Evolutionary conservation across 2,888 invertebrate species (phyloP).

Genomic region (Xylota segnis): DNA sequence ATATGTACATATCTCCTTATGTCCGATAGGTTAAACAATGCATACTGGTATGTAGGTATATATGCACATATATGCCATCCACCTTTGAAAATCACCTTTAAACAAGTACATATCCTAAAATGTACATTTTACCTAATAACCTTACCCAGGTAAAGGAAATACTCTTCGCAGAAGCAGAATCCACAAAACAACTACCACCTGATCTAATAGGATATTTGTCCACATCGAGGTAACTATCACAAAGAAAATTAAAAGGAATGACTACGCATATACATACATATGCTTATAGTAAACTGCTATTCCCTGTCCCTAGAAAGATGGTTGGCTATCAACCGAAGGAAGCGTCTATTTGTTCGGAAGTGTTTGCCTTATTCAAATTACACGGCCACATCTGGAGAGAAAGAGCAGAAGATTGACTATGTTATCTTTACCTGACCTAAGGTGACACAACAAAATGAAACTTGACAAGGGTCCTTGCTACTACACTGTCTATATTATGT

Average conservation of each 20-base stretch:
- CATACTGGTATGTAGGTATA: too few species aligned
- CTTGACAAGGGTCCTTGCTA: constrained; percentile 72
- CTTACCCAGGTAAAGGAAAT: background rate
- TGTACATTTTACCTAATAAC: background rate
- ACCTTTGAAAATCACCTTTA: too few species aligned
- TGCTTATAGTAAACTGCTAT: background rate
- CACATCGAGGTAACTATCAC: constrained; percentile 9
- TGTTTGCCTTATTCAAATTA: constrained; percentile 65
- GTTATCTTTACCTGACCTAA: constrained; percentile 75
- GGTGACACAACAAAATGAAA: constrained; percentile 75
- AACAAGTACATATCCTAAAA: background rate
- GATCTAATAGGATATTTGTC: constrained; percentile 34
- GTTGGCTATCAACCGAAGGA: constrained; percentile 22
- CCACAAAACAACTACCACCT: constrained; percentile 16
- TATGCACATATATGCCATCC: too few species aligned
- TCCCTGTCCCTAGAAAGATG: constrained; percentile 10
- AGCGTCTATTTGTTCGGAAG: constrained; percentile 44
- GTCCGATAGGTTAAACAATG: too few species aligned
- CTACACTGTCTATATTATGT: constrained; percentile 19
- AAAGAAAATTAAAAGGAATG: constrained; percentile 28
- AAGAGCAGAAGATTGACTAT: constrained; percentile 61
- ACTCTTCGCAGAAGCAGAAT: background rate
- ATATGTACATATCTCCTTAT: too few species aligned
- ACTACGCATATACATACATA: background rate
- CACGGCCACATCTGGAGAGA: constrained; percentile 34